phyloP scores from a whole-genome alignment of 2,797 vertebrate genomes.

The Artibeus jamaicensis region DNA sequence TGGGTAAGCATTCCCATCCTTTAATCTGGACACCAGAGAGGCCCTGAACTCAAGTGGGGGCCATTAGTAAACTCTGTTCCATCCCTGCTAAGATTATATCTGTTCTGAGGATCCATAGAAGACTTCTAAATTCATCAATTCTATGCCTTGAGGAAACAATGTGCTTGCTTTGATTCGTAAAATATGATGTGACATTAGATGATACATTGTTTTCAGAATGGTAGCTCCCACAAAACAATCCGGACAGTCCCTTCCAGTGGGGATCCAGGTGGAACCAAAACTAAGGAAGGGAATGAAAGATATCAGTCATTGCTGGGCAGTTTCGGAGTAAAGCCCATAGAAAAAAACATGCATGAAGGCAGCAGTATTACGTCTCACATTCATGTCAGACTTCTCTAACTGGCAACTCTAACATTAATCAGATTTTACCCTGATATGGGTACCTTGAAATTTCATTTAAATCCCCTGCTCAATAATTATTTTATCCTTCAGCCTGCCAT shows the following conservation, averaged over 20 bases:
- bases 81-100: not conserved
- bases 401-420: not conserved
- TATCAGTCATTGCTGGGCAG: not conserved
- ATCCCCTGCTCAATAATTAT: not conserved
- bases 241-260: not conserved
- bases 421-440: not conserved
- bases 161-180: not conserved
- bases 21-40: not conserved
- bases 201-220: not conserved
- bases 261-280: not conserved
- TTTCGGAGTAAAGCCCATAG: not conserved
- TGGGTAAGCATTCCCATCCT: not conserved
- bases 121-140: not conserved
- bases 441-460: slow-evolving; percentile 14
- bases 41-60: not conserved
- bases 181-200: not conserved
- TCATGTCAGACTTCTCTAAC: not conserved
- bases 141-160: not conserved
- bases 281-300: not conserved
- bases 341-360: not conserved
- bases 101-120: not conserved
- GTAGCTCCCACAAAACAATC: too few species aligned
- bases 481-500: not conserved
- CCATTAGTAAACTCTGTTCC: not conserved
- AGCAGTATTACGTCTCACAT: not conserved